Percentiles rank a stretch among this genome's conserved stretches.
Evolutionary conservation across 2,113 vertebrate genomes (phyloP).

Genomic region (Tetrao urogallus): DNA sequence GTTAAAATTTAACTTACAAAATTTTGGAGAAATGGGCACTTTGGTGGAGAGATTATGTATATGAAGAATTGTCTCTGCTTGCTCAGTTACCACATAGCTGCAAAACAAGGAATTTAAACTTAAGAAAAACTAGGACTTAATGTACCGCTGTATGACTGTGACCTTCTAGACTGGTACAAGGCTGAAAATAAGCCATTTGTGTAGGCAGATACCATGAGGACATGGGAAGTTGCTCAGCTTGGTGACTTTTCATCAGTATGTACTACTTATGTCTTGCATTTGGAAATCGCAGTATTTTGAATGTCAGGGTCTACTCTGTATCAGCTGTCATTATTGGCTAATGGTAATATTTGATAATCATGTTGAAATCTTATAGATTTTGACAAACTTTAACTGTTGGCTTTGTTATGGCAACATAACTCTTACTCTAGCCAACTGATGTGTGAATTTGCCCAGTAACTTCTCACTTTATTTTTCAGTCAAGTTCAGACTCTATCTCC

Average conservation of each 20-base stretch:
- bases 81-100: not conserved
- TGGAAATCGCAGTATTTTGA: slow-evolving; percentile 48
- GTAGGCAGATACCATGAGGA: not conserved
- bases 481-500: slow-evolving; percentile 54
- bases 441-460: slow-evolving; percentile 68
- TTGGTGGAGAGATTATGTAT: not conserved
- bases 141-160: not conserved
- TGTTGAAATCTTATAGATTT: slow-evolving; percentile 67
- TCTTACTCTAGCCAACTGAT: slow-evolving; percentile 49
- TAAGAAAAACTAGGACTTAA: not conserved
- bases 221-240: slow-evolving; percentile 26
- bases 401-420: slow-evolving; percentile 69
- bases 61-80: not conserved
- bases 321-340: slow-evolving; percentile 71
- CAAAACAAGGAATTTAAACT: not conserved
- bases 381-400: slow-evolving; percentile 61
- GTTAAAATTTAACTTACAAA: not conserved
- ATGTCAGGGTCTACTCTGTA: slow-evolving; percentile 38
- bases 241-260: not conserved
- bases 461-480: slow-evolving; percentile 63
- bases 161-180: not conserved
- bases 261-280: not conserved
- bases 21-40: not conserved
- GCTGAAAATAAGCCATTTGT: not conserved
- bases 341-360: slow-evolving; percentile 61